Conservation (phyloP, 2,888 invertebrate species). For the Eucera pruinosa region DNA sequence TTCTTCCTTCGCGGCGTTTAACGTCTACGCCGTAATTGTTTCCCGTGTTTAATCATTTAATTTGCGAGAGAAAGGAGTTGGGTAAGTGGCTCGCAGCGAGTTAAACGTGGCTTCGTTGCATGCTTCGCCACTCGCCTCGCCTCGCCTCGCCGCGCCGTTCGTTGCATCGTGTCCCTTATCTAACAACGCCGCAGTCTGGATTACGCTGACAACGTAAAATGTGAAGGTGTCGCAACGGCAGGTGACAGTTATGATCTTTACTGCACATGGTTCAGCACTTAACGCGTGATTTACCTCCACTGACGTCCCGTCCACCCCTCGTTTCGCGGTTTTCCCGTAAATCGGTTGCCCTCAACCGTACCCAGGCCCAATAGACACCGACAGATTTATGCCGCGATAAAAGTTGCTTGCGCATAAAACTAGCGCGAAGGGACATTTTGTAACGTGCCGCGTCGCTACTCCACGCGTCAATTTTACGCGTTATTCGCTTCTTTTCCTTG, state of each 20-base stretch:
- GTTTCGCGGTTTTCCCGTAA: constrained; percentile 47
- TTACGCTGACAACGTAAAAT: constrained; percentile 47
- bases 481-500: not conserved
- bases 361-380: constrained; percentile 44
- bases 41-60: constrained; percentile 12
- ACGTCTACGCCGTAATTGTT: not conserved
- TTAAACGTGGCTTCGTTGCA: too few species aligned
- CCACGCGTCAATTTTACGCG: not conserved
- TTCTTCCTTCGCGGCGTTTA: not conserved
- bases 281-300: constrained; percentile 60
- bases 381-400: constrained; percentile 52
- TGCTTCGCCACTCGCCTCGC: too few species aligned
- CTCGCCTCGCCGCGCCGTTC: not conserved
- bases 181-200: constrained; percentile 12
- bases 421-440: not conserved
- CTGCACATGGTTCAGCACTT: constrained; percentile 57
- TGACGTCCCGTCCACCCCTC: constrained; percentile 35
- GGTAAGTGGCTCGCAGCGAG: not conserved
- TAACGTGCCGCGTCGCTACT: not conserved
- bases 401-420: constrained; percentile 19
- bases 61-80: not conserved
- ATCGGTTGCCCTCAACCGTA: constrained; percentile 43
- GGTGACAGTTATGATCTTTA: constrained; percentile 56
- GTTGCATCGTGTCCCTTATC: constrained; percentile 37
- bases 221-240: constrained; percentile 42